Evolutionary conservation across 2,888 invertebrate genomes (phyloP).

Genomic region (Nymphalis urticae): DNA sequence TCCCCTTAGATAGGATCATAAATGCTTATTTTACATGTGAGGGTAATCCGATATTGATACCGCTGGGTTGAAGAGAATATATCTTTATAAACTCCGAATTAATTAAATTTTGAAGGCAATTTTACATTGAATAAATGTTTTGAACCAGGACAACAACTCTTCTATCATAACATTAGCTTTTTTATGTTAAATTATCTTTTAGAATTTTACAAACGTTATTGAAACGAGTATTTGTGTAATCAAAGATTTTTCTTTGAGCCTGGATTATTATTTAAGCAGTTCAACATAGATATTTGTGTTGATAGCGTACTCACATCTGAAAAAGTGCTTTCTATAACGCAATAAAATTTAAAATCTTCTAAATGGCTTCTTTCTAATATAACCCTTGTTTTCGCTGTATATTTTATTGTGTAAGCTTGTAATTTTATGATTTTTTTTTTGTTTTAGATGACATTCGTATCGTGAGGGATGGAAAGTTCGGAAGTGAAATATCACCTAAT

Average conservation of each 20-base stretch:
- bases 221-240: too few species aligned
- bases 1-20: neutral
- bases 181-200: too few species aligned
- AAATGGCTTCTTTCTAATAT: too few species aligned
- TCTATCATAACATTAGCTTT: too few species aligned
- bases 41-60: conserved; percentile 5
- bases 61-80: neutral
- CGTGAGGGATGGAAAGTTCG: conserved; percentile 93
- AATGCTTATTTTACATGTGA: neutral
- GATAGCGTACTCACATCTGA: too few species aligned
- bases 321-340: too few species aligned
- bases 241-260: too few species aligned
- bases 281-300: too few species aligned
- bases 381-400: neutral
- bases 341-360: too few species aligned
- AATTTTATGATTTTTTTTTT: conserved; percentile 2
- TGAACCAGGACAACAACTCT: too few species aligned
- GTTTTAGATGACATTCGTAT: conserved; percentile 89
- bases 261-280: too few species aligned
- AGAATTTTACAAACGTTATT: too few species aligned
- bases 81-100: neutral
- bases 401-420: neutral
- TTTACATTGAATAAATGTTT: neutral
- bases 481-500: conserved; percentile 85
- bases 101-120: conserved; percentile 2